Conservation (phyloP, 2,113 vertebrate genomes). For the Paramisgurnus dabryanus region DNA sequence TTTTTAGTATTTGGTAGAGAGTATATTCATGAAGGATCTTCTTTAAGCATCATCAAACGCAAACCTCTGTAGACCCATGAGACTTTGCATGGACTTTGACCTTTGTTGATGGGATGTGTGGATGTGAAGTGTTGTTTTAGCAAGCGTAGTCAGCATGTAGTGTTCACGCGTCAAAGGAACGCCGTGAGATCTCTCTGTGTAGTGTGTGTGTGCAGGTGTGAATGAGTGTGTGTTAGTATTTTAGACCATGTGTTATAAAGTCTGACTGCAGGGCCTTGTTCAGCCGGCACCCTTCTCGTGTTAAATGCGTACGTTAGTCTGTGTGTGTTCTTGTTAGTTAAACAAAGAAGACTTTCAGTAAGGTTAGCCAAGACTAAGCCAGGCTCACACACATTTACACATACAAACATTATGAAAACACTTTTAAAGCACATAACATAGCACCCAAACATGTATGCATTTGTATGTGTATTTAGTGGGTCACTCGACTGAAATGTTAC, state of each 20-base stretch:
- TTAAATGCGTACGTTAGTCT: not conserved
- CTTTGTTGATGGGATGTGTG: conserved; percentile 34
- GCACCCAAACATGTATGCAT: too few relatives aligned
- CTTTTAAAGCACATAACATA: too few relatives aligned
- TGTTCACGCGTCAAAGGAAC: conserved; percentile 11
- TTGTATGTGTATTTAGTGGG: too few relatives aligned
- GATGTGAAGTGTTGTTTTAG: conserved; percentile 48
- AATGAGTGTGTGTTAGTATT: conserved; percentile 4
- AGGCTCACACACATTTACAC: not conserved
- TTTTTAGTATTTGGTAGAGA: not conserved
- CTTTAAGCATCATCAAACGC: not conserved
- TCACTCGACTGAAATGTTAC: too few relatives aligned
- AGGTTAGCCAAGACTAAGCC: not conserved
- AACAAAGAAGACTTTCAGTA: conserved; percentile 28
- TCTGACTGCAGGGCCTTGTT: conserved; percentile 20
- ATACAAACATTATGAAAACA: too few relatives aligned
- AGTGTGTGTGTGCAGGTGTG: conserved; percentile 74
- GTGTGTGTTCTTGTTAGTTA: conserved; percentile 9
- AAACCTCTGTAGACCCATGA: not conserved
- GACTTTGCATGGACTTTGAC: conserved; percentile 44
- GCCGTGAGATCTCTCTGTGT: conserved; percentile 57
- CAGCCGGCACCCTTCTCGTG: not conserved
- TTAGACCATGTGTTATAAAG: conserved; percentile 18
- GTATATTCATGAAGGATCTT: not conserved
- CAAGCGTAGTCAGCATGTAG: conserved; percentile 48